These are phyloP conservation scores for Caiman crocodilus DNA, from an alignment of 2,797 vertebrate species.

Conservation along the genomic window DNA sequence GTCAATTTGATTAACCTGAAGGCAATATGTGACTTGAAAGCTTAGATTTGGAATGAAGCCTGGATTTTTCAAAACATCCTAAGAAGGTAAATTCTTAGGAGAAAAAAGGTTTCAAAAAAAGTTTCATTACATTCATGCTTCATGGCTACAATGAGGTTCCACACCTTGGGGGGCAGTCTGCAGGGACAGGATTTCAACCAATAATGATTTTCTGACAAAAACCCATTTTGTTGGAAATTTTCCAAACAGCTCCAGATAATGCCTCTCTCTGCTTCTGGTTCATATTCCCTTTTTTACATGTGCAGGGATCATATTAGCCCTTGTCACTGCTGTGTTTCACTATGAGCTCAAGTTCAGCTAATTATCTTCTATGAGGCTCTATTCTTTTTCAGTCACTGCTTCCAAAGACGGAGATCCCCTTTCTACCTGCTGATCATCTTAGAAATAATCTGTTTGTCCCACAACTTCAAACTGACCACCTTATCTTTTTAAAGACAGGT, in stretches of 20 bases:
- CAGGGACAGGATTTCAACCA: background rate
- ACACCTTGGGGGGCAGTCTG: too few relatives aligned
- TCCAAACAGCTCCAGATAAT: background rate
- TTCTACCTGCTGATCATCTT: background rate
- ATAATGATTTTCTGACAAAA: rapidly evolving
- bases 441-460: rapidly evolving
- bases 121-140: too few relatives aligned
- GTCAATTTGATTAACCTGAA: too few relatives aligned
- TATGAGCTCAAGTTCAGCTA: rapidly evolving
- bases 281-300: background rate
- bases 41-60: too few relatives aligned
- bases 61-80: too few relatives aligned
- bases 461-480: rapidly evolving
- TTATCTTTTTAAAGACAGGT: background rate
- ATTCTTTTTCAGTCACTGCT: background rate
- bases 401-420: background rate
- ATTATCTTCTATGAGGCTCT: rapidly evolving
- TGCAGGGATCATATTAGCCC: rapidly evolving
- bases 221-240: rapidly evolving
- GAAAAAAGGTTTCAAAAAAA: too few relatives aligned
- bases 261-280: background rate
- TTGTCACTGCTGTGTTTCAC: background rate
- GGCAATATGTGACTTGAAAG: too few relatives aligned
- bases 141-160: too few relatives aligned
- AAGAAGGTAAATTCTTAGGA: too few relatives aligned